Evolutionary conservation across 37 sponge, comb jelly and placozoan species (phyloP).

Genomic region (Hormiphora californensis): DNA sequence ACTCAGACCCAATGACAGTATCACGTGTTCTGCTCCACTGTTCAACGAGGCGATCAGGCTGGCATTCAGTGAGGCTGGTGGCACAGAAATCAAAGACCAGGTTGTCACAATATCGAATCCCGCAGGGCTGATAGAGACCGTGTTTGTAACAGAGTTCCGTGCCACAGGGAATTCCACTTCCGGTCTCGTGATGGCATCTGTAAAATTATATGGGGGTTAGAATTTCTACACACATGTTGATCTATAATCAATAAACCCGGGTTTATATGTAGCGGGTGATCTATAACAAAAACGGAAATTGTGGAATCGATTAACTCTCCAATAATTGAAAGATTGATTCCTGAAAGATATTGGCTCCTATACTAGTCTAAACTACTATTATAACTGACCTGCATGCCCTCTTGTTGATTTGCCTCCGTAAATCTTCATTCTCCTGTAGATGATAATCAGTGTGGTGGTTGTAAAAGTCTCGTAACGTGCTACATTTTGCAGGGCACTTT

Average conservation of each 20-base stretch:
- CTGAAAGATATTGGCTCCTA: too few species aligned
- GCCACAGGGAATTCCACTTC: constrained; percentile 18
- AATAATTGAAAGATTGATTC: too few species aligned
- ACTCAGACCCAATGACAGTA: too few species aligned
- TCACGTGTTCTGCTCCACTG: too few species aligned
- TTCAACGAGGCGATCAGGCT: too few species aligned
- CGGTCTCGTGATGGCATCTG: constrained; percentile 36
- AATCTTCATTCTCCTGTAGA: background rate
- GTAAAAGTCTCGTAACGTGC: background rate
- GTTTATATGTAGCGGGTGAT: too few species aligned
- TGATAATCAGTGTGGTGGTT: constrained; percentile 20
- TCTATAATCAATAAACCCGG: too few species aligned
- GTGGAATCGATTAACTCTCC: too few species aligned
- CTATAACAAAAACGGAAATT: too few species aligned
- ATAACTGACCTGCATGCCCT: background rate
- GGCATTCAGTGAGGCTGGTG: background rate
- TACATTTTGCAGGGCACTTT: constrained; percentile 5
- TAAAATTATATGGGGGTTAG: background rate
- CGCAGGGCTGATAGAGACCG: constrained; percentile 52
- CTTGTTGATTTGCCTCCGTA: background rate
- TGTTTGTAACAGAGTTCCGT: constrained; percentile 6
- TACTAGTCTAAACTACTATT: too few species aligned
- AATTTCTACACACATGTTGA: background rate
- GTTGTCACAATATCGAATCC: constrained; percentile 42
- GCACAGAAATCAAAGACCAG: constrained; percentile 49